Percentiles rank a stretch among this genome's conserved stretches.
phyloP scores from a whole-genome alignment of 1,140 invertebrate species.

The Monomorium pharaonis region DNA sequence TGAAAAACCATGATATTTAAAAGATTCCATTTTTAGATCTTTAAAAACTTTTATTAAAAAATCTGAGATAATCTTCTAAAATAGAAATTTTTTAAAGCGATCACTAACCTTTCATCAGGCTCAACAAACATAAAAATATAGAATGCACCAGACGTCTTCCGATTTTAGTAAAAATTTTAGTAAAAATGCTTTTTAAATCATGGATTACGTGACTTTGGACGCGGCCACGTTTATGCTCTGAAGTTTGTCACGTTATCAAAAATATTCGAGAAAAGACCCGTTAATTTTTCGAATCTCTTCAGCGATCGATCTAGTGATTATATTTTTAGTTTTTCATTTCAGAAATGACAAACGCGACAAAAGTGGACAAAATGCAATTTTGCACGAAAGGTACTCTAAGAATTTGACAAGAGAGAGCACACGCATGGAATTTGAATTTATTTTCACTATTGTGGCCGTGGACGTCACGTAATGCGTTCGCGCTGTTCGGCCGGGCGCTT shows the following conservation, averaged over 20 bases:
- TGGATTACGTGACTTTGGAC: slow-evolving; percentile 14
- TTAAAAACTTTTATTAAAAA: not conserved
- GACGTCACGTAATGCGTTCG: slow-evolving; percentile 1
- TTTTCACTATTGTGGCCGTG: not conserved
- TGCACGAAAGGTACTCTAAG: not conserved
- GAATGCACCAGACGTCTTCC: slow-evolving; percentile 76
- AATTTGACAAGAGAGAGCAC: not conserved
- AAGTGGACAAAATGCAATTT: not conserved
- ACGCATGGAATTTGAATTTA: not conserved
- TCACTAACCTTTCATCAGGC: not conserved
- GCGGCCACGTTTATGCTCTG: not conserved
- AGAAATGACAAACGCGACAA: not conserved
- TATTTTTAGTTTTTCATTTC: not conserved
- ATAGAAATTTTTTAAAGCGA: not conserved
- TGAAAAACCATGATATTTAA: not conserved
- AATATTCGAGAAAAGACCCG: not conserved
- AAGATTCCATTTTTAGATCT: not conserved
- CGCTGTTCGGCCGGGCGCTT: slow-evolving; percentile 59
- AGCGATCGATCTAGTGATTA: not conserved
- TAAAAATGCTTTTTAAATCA: slow-evolving; percentile 11
- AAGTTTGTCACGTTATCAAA: not conserved
- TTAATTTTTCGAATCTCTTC: not conserved
- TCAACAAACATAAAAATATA: slow-evolving; percentile 70
- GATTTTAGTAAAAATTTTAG: no score
- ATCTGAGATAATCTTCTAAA: not conserved